These are phyloP conservation scores for Lithophane leautieri DNA, from an alignment of 2,888 invertebrate species.

Conservation along the genomic window DNA sequence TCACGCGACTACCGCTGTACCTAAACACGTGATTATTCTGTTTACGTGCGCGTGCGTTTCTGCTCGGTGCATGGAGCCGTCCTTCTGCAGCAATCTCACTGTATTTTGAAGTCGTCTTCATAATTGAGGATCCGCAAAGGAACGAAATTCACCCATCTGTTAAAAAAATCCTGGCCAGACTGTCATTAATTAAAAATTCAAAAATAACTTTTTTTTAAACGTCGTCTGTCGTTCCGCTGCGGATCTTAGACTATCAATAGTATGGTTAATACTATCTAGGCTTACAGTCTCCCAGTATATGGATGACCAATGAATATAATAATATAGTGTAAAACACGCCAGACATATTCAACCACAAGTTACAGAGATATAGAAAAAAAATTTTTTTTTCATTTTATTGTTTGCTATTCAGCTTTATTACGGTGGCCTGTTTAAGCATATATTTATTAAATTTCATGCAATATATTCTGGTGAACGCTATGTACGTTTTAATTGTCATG, in stretches of 20 bases:
- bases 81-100: background rate
- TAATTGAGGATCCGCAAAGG: no score
- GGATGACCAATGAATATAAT: background rate
- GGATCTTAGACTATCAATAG: background rate
- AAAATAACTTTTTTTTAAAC: no score
- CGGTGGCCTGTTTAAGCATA: no score
- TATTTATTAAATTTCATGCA: background rate
- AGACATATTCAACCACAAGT: background rate
- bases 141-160: no score
- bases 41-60: background rate
- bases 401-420: background rate
- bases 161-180: no score
- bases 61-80: no score
- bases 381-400: no score
- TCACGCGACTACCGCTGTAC: background rate
- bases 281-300: background rate
- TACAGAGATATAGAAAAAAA: no score
- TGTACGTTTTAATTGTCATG: background rate
- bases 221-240: no score
- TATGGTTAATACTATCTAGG: background rate
- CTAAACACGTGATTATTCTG: background rate
- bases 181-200: no score
- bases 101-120: background rate
- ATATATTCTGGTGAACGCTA: background rate
- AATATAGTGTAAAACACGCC: background rate